A percentile compares a stretch with the other conserved stretches of the same genome.
Conservation (phyloP, 2,797 vertebrate genomes). For the Nannoperca obscura region DNA sequence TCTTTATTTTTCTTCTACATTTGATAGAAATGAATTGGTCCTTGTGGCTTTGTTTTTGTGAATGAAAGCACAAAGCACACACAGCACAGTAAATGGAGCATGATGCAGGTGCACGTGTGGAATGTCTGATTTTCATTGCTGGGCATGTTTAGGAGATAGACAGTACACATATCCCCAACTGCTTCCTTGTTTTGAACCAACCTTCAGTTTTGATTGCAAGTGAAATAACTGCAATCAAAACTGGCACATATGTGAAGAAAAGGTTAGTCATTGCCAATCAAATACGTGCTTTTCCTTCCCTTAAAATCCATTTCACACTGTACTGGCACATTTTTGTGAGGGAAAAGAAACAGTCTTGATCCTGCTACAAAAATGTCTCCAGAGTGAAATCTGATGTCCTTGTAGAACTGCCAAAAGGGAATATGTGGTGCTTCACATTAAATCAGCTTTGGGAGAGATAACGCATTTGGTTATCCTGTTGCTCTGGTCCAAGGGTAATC, state of each 20-base stretch:
- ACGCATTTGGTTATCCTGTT: conserved; percentile 30
- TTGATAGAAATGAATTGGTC: background rate
- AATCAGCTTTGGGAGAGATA: conserved; percentile 37
- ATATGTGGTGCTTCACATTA: conserved; percentile 35
- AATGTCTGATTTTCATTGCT: conserved; percentile 27
- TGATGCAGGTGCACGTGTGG: conserved; percentile 8
- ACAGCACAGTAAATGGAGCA: background rate
- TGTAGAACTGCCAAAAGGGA: conserved; percentile 38
- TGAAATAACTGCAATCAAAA: too few species aligned
- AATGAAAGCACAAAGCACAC: conserved; percentile 19
- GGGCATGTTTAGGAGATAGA: conserved; percentile 1
- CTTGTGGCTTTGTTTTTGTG: conserved; percentile 10
- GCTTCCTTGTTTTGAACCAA: conserved; percentile 11
- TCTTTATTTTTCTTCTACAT: background rate
- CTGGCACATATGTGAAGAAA: too few species aligned
- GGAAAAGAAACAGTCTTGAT: conserved; percentile 8
- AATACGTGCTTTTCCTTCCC: conserved; percentile 12
- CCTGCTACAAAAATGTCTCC: conserved; percentile 21
- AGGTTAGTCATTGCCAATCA: conserved; percentile 21
- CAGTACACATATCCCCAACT: conserved; percentile 5
- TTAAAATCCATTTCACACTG: conserved; percentile 15
- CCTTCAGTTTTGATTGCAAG: conserved; percentile 9
- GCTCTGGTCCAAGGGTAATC: conserved; percentile 36
- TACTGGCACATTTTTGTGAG: conserved; percentile 4
- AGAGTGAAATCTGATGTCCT: conserved; percentile 49